A percentile compares a stretch with the other conserved stretches of the same genome.
phyloP scores from a whole-genome alignment of 2,797 vertebrate genomes.

The Chaetophractus vellerosus region DNA sequence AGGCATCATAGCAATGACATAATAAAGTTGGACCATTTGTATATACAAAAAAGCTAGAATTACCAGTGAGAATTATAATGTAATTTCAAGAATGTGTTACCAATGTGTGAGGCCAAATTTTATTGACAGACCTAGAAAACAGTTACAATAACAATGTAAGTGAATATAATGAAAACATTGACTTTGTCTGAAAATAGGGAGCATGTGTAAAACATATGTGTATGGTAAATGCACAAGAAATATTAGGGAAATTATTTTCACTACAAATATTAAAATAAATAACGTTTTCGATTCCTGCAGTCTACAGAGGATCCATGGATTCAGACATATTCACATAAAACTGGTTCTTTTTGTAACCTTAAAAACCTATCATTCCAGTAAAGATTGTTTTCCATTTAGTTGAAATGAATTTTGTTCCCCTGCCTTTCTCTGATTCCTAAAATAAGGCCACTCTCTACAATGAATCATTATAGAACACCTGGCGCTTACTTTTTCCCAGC shows the following conservation, averaged over 20 bases:
- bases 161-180: not conserved
- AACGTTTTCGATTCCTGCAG: not conserved
- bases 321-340: not conserved
- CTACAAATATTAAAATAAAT: not conserved
- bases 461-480: not conserved
- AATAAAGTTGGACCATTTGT: slow-evolving; percentile 58
- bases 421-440: not conserved
- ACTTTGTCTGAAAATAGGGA: not conserved
- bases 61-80: slow-evolving; percentile 4
- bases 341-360: not conserved
- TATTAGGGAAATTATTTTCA: slow-evolving; percentile 20
- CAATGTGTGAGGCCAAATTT: slow-evolving; percentile 48
- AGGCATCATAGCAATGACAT: not conserved
- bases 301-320: not conserved
- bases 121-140: slow-evolving; percentile 44
- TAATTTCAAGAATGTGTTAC: slow-evolving; percentile 40
- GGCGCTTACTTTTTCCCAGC: slow-evolving; percentile 1
- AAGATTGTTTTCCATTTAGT: not conserved
- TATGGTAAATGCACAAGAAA: not conserved
- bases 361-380: not conserved
- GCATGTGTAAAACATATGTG: slow-evolving; percentile 37
- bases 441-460: not conserved
- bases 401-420: slow-evolving; percentile 12
- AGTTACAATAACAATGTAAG: slow-evolving; percentile 18
- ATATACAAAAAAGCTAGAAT: slow-evolving; percentile 53